phyloP scores from a whole-genome alignment of 2,888 invertebrate species.

The Mycogona germanica region DNA sequence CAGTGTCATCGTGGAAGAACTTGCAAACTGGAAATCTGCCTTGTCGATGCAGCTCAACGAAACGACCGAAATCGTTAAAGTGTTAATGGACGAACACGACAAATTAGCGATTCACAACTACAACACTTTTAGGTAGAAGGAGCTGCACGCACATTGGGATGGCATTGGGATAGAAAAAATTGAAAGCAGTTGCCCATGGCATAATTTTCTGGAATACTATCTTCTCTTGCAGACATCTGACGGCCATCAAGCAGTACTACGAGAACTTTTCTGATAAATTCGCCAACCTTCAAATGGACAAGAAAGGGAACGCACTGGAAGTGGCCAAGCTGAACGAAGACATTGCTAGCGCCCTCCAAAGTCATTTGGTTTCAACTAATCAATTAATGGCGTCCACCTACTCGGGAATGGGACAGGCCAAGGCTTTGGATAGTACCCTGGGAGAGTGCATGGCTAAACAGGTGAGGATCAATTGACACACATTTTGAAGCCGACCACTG shows the following conservation, averaged over 20 bases:
- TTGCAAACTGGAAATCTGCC: slow-evolving; percentile 73
- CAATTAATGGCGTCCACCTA: no score
- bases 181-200: not conserved
- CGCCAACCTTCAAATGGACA: slow-evolving; percentile 22
- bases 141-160: not conserved
- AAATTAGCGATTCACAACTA: not conserved
- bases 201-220: not conserved
- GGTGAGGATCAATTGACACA: slow-evolving; percentile 35
- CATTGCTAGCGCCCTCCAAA: slow-evolving; percentile 47
- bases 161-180: not conserved
- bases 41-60: slow-evolving; percentile 56
- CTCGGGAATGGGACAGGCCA: no score
- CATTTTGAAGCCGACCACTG: not conserved
- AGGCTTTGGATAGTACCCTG: slow-evolving; percentile 41
- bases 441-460: slow-evolving; percentile 48
- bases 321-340: slow-evolving; percentile 48
- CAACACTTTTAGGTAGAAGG: slow-evolving; percentile 2
- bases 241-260: slow-evolving; percentile 38
- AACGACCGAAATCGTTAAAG: slow-evolving; percentile 53
- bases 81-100: slow-evolving; percentile 54
- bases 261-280: slow-evolving; percentile 38
- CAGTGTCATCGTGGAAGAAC: slow-evolving; percentile 84
- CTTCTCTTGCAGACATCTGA: slow-evolving; percentile 40
- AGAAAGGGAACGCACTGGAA: slow-evolving; percentile 30
- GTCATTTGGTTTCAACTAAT: slow-evolving; percentile 37